Evolutionary conservation across 1,140 invertebrate genomes (phyloP).

Genomic region (Gerris buenoi): DNA sequence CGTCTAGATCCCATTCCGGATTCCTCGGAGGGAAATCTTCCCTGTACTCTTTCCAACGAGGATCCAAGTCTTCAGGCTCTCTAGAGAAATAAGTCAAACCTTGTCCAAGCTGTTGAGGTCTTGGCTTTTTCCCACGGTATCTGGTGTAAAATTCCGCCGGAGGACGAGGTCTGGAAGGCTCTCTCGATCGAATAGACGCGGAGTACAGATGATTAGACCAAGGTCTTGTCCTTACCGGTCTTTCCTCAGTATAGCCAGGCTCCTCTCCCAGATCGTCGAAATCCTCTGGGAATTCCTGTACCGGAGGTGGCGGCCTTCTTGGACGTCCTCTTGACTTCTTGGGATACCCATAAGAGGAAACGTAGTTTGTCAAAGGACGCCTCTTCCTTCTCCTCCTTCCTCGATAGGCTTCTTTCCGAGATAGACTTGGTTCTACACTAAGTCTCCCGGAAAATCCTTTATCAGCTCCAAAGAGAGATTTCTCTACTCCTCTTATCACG

Average conservation of each 20-base stretch:
- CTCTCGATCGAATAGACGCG: background rate
- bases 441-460: background rate
- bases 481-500: background rate
- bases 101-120: background rate
- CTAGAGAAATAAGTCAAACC: background rate
- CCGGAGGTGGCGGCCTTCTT: background rate
- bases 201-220: background rate
- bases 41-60: background rate
- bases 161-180: background rate
- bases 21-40: background rate
- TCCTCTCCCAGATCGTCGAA: background rate
- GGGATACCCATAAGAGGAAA: background rate
- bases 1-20: background rate
- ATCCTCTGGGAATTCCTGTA: background rate
- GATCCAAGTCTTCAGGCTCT: background rate
- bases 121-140: background rate
- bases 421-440: background rate
- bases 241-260: background rate
- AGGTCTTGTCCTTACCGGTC: background rate
- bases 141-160: background rate
- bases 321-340: background rate
- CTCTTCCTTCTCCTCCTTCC: background rate
- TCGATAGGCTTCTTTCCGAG: background rate
- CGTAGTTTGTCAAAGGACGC: background rate
- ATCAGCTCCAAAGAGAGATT: background rate